Evolutionary conservation across 2,113 vertebrate genomes (phyloP).

Genomic region (Nycticebus coucang): DNA sequence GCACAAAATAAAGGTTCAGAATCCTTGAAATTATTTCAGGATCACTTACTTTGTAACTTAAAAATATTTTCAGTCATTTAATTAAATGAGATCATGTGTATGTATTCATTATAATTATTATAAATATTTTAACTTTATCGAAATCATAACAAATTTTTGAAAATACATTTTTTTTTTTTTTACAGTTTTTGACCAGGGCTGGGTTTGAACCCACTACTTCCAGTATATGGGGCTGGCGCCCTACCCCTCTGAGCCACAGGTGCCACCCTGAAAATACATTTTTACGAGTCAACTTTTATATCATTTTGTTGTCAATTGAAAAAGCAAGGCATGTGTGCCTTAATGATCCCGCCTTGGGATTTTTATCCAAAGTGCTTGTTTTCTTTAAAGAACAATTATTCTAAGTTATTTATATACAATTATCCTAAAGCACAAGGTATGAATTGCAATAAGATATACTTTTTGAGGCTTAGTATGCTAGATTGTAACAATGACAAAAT

Average conservation of each 20-base stretch:
- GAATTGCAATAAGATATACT: neutral
- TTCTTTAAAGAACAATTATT: neutral
- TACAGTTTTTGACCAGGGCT: no score
- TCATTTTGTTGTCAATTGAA: neutral
- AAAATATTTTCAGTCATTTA: conserved; percentile 21
- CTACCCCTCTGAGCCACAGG: no score
- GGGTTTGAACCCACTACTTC: no score
- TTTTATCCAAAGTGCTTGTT: conserved; percentile 1
- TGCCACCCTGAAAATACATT: neutral
- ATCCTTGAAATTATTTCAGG: neutral
- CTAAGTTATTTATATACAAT: conserved; percentile 5
- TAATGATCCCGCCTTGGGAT: neutral
- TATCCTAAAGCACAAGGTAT: conserved; percentile 1
- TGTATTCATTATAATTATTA: neutral
- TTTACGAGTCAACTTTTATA: neutral
- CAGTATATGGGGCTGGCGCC: no score
- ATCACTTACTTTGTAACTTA: conserved; percentile 26
- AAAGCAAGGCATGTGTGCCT: neutral
- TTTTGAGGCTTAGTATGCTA: conserved; percentile 60
- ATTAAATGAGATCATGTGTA: neutral
- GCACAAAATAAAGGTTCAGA: neutral
- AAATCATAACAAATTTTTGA: neutral
- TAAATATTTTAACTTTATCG: conserved; percentile 26
- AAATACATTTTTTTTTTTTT: neutral
- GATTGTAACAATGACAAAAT: conserved; percentile 59